Evolutionary conservation across 2,888 invertebrate species (phyloP), one percentile per base, ranked within the genome.

Genomic region (Alcis repandata): DNA sequence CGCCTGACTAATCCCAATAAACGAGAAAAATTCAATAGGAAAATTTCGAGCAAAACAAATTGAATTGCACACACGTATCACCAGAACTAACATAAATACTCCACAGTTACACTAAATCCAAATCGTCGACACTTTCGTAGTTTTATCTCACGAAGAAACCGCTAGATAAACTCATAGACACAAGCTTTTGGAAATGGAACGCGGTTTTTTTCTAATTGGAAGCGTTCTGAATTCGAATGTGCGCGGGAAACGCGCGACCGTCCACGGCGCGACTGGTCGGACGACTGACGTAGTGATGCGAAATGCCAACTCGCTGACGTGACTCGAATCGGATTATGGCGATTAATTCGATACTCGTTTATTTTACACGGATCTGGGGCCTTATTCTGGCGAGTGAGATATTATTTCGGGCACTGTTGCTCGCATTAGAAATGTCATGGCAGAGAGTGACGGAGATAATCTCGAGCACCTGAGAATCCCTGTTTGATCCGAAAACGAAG

Each of bases 211-310:
- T 36, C 53, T 57, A 64, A 41, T 54, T 63, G 17, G 40, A 53
- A 33, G 33, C 27, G 66, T 72, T 72, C 53, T 33, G 38, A 57
- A 53, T 63, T 67, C 38, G 56, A 70, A 67, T 48, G 19, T 36
- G 58, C 67, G 71, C 66, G 68, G 51, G 57, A 63, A 48, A 65
- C 64, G 80, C 85, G 84, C 89, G 88, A 78, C 87, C 86, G 85
- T 69, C 73, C 76, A 59, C 73, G 67, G 68, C 81, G 82, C 82
- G 79, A 83, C 70, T 79, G 72, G 70, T 80, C 83, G 84, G 77
- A 70, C 72, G 76, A 90, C 90, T 90, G 86, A 72, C 69, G 62
- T 87, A 88, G 90, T 81, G 89, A 80, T 77, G 89, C 72, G 85
- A 78, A 75, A 74, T 61, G 71, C 59, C 63, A 9, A 32, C 32